phyloP scores from a whole-genome alignment of 2,797 vertebrate genomes.

The Danio kyathit region DNA sequence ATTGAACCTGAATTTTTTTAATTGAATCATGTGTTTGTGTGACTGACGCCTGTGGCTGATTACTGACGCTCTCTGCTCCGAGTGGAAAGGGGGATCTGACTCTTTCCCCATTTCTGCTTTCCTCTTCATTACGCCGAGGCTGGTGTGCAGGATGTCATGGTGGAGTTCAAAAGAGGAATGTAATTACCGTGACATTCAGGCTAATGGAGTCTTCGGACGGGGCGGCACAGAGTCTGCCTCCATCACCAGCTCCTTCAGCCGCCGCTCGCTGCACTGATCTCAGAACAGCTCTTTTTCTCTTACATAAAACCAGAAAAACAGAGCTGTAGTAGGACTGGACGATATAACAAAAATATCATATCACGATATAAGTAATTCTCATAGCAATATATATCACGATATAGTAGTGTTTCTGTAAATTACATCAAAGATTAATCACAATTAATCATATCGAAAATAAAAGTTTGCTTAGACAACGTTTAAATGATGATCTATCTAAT shows the following conservation, averaged over 20 bases:
- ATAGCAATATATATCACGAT: too few relatives aligned
- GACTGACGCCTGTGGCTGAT: constrained; percentile 58
- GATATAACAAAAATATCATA: too few relatives aligned
- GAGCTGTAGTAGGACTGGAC: too few relatives aligned
- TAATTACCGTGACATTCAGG: constrained; percentile 63
- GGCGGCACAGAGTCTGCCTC: constrained; percentile 39
- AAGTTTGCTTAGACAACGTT: too few relatives aligned
- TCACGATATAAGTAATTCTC: too few relatives aligned
- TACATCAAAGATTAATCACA: too few relatives aligned
- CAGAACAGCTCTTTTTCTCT: constrained; percentile 8
- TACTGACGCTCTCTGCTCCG: constrained; percentile 36
- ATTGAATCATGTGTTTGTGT: constrained; percentile 66
- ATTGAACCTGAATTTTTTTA: constrained; percentile 56
- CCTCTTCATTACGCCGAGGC: constrained; percentile 54
- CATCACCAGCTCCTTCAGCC: neutral
- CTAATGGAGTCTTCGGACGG: constrained; percentile 53
- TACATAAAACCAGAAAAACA: too few relatives aligned
- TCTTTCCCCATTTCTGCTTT: constrained; percentile 15
- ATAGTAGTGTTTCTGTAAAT: too few relatives aligned
- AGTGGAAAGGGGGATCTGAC: constrained; percentile 30
- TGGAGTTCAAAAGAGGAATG: constrained; percentile 61
- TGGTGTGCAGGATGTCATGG: constrained; percentile 59
- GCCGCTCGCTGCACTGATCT: neutral
- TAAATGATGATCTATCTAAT: too few relatives aligned
- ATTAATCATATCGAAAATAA: too few relatives aligned